Base-by-base conservation (phyloP, 2,797 vertebrate genomes). In the Heterohyrax brucei region DNA sequence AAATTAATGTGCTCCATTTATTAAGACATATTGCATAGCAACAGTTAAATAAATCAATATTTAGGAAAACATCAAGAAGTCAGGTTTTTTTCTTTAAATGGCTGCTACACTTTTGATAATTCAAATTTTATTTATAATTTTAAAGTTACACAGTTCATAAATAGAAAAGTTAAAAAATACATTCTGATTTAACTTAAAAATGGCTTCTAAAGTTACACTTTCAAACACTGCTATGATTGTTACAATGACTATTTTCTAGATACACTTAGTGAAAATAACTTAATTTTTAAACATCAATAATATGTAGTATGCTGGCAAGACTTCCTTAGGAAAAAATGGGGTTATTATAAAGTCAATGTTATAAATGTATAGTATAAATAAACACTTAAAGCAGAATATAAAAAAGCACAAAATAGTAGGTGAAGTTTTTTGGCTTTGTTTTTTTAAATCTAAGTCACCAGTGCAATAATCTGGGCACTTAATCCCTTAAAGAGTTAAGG, bases 161-260 rank as follows among this genome's bases (percentile, higher is more conserved):
- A 89, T 97, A 98, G 95, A 98, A 98, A 98, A 98, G 92, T 96
- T 98, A 97, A 96, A 98, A 98, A 98, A 98, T 98, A 98, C 97
- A 97, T 95, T 84, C 56, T 10, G 0, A 98, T 98, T 98, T 98
- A 96, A 96, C 97, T 76, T 96, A 97, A 94, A 98, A 98, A 96
- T 97, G 96, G 68, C 70, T 97, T 98, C 97, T 98, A 98, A 98
- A 98, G 97, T 98, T 98, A 98, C 97, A 98, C 97, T 98, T 98
- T 96, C 88, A 98, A 98, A 98, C 95, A 98, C 96, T 97, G 96
- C 79, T 96, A 12, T 95, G 73, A 96, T 61, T 95, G 95, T 97
- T 97, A 93, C 95, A 97, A 96, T 96, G 95, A 97, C 92, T 97
- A 97, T 90, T 87, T 97, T 96, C 62, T 92, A 97, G 96, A 96